phyloP scores from a whole-genome alignment of 2,797 vertebrate species.

The Arnoldichthys spilopterus region DNA sequence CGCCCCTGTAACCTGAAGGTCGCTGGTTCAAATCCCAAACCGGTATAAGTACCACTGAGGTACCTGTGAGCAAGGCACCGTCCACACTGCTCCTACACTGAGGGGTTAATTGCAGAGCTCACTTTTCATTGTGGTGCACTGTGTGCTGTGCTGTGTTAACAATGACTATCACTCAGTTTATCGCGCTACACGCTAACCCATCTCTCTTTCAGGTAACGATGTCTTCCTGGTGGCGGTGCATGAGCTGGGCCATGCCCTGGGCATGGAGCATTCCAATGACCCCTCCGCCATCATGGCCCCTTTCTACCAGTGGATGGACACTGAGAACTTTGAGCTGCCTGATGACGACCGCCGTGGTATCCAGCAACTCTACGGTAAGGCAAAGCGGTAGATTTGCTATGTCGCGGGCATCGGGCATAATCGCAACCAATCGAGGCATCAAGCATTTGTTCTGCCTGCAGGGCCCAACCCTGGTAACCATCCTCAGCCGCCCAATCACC shows the following conservation, averaged over 20 bases:
- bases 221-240: conserved; percentile 91
- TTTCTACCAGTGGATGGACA: conserved; percentile 98
- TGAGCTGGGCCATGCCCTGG: conserved; percentile 90
- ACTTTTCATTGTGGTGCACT: no score
- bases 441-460: conserved; percentile 41
- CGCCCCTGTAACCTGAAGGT: no score
- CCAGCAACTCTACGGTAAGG: conserved; percentile 88
- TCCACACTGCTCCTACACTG: no score
- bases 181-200: no score
- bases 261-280: conserved; percentile 90
- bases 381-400: not conserved
- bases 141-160: no score
- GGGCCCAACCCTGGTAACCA: conserved; percentile 67
- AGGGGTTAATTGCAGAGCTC: no score
- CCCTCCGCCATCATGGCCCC: conserved; percentile 94
- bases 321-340: conserved; percentile 85
- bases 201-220: conserved; percentile 88
- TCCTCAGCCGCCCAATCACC: conserved; percentile 69
- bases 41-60: no score
- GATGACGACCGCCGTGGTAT: conserved; percentile 89
- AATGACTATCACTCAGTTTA: no score
- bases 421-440: not conserved
- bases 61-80: no score
- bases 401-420: no score
- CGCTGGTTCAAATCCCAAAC: no score